These are phyloP conservation scores for Notospermus geniculatus DNA, from an alignment of 1,140 invertebrate species.

Conservation along the genomic window DNA sequence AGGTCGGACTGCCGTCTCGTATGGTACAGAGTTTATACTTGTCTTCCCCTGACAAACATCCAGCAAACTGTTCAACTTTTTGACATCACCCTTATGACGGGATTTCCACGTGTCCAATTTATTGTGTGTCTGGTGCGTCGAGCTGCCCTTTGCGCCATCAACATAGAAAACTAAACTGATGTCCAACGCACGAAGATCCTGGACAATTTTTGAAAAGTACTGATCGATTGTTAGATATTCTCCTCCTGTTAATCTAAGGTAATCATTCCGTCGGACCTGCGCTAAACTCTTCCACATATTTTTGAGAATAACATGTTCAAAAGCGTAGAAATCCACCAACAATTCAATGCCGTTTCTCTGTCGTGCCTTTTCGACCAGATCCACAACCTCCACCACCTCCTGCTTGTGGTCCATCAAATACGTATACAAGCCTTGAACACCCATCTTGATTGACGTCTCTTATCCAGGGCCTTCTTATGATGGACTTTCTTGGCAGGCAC, in stretches of 20 bases:
- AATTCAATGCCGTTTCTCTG: conserved; percentile 40
- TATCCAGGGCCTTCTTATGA: too few relatives aligned
- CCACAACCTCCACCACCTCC: conserved; percentile 31
- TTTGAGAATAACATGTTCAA: conserved; percentile 35
- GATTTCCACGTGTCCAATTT: conserved; percentile 43
- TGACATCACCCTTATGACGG: conserved; percentile 31
- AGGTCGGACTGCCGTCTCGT: conserved; percentile 28
- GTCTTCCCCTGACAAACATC: conserved; percentile 31
- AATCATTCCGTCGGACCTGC: conserved; percentile 32
- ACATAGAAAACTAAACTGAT: conserved; percentile 43
- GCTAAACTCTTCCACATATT: conserved; percentile 36
- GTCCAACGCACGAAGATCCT: conserved; percentile 33
- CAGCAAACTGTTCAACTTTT: conserved; percentile 32
- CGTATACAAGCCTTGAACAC: conserved; percentile 35
- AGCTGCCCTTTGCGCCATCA: conserved; percentile 43
- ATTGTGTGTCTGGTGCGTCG: conserved; percentile 26
- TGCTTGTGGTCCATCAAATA: conserved; percentile 30
- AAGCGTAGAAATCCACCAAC: conserved; percentile 44
- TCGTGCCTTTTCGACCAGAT: conserved; percentile 37
- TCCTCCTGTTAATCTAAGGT: conserved; percentile 38
- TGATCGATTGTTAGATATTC: conserved; percentile 38
- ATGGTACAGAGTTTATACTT: conserved; percentile 24
- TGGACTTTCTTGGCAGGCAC: too few relatives aligned
- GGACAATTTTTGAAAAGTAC: conserved; percentile 38
- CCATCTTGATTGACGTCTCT: too few relatives aligned